Base-by-base conservation (phyloP, 2,797 vertebrate species). In the Denticeps clupeoides region DNA sequence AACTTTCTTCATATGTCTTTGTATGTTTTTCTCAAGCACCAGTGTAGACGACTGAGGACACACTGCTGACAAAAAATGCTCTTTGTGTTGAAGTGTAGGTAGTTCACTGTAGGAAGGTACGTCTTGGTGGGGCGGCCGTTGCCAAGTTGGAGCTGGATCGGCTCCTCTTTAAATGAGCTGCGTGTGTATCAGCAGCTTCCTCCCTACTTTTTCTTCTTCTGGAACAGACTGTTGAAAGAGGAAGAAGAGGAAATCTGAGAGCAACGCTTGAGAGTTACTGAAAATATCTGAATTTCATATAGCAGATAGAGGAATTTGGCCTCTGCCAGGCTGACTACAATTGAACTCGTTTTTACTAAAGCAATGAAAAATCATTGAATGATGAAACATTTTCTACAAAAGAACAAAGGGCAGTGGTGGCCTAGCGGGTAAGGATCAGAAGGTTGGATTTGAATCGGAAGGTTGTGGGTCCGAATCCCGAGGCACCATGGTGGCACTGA, bases 151-250 rank as follows among this genome's bases (percentile, higher is more conserved):
- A 64, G 52, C 35, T 46, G 24, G 43, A 59, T 57, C 49, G 47
- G 57, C 63, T 64, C n/a, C 45, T 49, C 45, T 35, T 31, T 15
- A 21, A 40, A 37, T 37, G 47, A 26, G 19, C 49, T 26, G 22
- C 28, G 29, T 25, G 28, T 13, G 13, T 7, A 15, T 33, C 29
- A 31, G 13, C 16, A 13, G 35, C 7, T 25, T 41, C 31, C 43
- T 48, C 52, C 69, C 72, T 65, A 74, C 50, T 75, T 75, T 60
- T 77, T 81, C 67, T 80, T 83, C 73, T 81, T 81, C 43, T 78
- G 79, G 63, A 82, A 78, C 61, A 78, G 69, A 72, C 82, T 86
- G 73, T 18, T 27, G n/a, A 48, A 53, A 50, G 27, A 50, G 2
- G 23, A 29, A 52, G 43, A 44, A 16, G 28, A 56, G 55, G 58